Evolutionary conservation across 2,888 invertebrate species (phyloP), one percentile per base, ranked within the genome.

Genomic region (Parasteatoda lunata): DNA sequence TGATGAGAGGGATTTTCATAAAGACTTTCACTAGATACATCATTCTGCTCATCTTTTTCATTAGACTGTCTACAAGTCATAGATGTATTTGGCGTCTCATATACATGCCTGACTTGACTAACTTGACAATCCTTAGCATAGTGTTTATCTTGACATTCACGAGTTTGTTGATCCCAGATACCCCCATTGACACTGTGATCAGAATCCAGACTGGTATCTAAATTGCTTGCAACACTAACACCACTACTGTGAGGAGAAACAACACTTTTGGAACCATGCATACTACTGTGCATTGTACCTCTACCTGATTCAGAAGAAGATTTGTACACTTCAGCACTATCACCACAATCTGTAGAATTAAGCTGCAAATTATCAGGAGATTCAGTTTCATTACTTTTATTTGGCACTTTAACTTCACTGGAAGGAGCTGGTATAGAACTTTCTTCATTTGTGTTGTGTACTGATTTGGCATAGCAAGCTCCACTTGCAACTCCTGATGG

Each of bases 271-370:
- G 75, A 85, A 30, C 85, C 82, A 49, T 88, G 84, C 52, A 87
- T 70, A 66, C 89, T 87, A 47, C 89, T 89, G 59, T 86, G 89
- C 89, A 90, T 89, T 15, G 90, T 90, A n/a, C 90, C 90, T 64
- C 90, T 83, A 9, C 90, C 90, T 66, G 90, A 90, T 65, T 90
- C 90, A 9, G 90, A 90, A 5, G 90, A 90, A 6, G 90, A 89
- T 73, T 90, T 89, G 66, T 89, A 89, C 9, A 87, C 65, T 59
- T 89, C 89, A 77, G 78, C 84, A 5, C 15, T 47, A 66, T 88
- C 88, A 9, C 78, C 83, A 77, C 78, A 82, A 71, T 87, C 87
- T 65, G 73, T 47, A 47, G 77, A 64, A 69, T 52, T 77, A 65
- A 68, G 54, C 47, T 66, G 81, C 51, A 78, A 65, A 11, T 64